Evolutionary conservation across 2,888 invertebrate genomes (phyloP).

Genomic region (Melieria crassipennis): DNA sequence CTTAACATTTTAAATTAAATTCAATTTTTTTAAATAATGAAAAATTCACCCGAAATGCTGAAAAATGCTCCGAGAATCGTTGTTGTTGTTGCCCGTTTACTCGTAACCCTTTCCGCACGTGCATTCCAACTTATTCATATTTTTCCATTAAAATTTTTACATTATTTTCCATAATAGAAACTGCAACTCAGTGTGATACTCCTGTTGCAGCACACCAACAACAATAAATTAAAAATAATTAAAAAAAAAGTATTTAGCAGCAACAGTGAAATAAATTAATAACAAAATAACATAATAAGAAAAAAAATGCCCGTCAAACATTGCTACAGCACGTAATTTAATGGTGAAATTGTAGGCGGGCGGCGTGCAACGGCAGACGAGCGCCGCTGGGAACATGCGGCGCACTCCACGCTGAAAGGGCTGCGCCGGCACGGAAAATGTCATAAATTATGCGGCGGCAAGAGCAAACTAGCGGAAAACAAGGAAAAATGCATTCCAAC

Average conservation of each 20-base stretch:
- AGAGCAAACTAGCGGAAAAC: background rate
- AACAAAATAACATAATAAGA: constrained; percentile 6
- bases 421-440: constrained; percentile 12
- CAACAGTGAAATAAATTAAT: constrained; percentile 23
- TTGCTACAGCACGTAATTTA: constrained; percentile 8
- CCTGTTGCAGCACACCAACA: constrained; percentile 34
- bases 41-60: too few species aligned
- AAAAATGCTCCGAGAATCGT: too few species aligned
- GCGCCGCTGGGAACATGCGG: too few species aligned
- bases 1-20: too few species aligned
- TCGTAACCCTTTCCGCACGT: too few species aligned
- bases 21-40: too few species aligned
- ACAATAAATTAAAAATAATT: constrained; percentile 41
- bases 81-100: too few species aligned
- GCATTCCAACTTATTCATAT: too few species aligned
- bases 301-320: constrained; percentile 23
- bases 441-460: constrained; percentile 29
- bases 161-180: constrained; percentile 17
- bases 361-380: background rate
- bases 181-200: constrained; percentile 39
- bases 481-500: constrained; percentile 12
- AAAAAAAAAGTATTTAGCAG: constrained; percentile 41
- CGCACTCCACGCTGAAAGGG: too few species aligned
- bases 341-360: constrained; percentile 11
- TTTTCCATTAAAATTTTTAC: too few species aligned